A percentile compares a stretch with the other conserved stretches of the same genome.
Conservation (phyloP, 2,113 vertebrate species). For the Nothobranchius furzeri region DNA sequence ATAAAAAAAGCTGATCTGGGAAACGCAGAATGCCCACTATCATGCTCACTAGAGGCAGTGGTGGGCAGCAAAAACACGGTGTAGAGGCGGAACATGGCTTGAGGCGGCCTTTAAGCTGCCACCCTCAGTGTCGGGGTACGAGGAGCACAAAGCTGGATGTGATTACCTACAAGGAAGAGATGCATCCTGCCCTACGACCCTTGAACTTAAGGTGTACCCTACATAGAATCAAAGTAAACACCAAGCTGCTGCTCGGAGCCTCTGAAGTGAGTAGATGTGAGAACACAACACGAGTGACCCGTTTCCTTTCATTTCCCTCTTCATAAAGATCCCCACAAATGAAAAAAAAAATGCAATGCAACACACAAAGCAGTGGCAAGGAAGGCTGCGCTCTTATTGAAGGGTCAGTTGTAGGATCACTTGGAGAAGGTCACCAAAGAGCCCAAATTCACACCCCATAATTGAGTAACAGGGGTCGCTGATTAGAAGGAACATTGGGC, state of each 20-base stretch:
- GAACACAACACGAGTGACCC: constrained; percentile 72
- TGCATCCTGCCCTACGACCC: constrained; percentile 75
- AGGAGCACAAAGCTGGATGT: constrained; percentile 77
- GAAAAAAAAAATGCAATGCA: constrained; percentile 75
- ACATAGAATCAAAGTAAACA: constrained; percentile 85
- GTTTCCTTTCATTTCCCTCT: constrained; percentile 80
- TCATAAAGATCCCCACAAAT: constrained; percentile 82
- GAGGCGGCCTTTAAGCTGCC: constrained; percentile 71
- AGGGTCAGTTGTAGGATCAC: constrained; percentile 79
- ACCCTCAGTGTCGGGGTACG: constrained; percentile 68
- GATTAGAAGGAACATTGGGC: constrained; percentile 57
- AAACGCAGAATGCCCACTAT: constrained; percentile 46
- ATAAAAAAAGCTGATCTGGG: constrained; percentile 45
- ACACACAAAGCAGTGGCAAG: constrained; percentile 65
- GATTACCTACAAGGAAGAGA: constrained; percentile 81
- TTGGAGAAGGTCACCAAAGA: constrained; percentile 79
- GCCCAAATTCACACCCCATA: constrained; percentile 79
- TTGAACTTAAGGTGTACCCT: constrained; percentile 71
- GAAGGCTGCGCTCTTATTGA: constrained; percentile 72
- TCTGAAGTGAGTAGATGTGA: constrained; percentile 78
- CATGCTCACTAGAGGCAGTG: constrained; percentile 21
- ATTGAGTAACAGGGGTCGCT: constrained; percentile 78
- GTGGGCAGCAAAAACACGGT: constrained; percentile 56
- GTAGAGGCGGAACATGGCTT: constrained; percentile 54
- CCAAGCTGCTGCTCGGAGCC: constrained; percentile 63